Evolutionary conservation across 2,888 invertebrate genomes (phyloP), one percentile per base, ranked within the genome.

Genomic region (Silvanus unidentatus): DNA sequence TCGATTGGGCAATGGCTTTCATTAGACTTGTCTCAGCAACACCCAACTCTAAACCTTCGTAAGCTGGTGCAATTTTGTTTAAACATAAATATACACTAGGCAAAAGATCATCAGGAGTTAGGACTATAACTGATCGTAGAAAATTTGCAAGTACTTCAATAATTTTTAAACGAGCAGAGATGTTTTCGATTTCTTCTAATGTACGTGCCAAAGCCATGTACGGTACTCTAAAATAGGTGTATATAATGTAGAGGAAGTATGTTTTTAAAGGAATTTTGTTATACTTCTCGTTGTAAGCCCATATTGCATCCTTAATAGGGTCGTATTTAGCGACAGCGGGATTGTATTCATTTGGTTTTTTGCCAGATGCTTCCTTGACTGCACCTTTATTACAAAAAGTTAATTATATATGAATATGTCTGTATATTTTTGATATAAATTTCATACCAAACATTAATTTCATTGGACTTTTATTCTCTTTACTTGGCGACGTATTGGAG

Each of bases 31-130:
- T 88, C 64, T 99, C 98, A 0, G 98, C 98, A 40, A 95, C 82
- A n/a, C 98, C 98, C 62, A 92, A 72, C 69, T 94, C 93, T 16
- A 91, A 58, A 16, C 94, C 97, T 71, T 95, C 91, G 68, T 96
- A 97, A 0, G 96, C 92, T 0, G 99, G 98, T 1, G 93, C 97
- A 36, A 99, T 74, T 70, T 90, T 88, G 72, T 99, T 99, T n/a
- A 98, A 77, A 62, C 95, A 95, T 54, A 99, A 73, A 71, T 99
- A 98, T 12, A 99, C 81, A 58, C 92, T 91, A 0, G 89, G 82
- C 43, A 95, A 66, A 47, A 99, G 75, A 71, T 99, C 97, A n/a
- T 86, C 80, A 0, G 96, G 94, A 12, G 86, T 89, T 35, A 95
- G 73, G 2, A 83, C 80, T 16, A 95, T 87, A 10, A 97, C 93